Evolutionary conservation across 2,888 invertebrate genomes (phyloP), one percentile per base, ranked within the genome.

Genomic region (Xanthostigma xanthostigma): DNA sequence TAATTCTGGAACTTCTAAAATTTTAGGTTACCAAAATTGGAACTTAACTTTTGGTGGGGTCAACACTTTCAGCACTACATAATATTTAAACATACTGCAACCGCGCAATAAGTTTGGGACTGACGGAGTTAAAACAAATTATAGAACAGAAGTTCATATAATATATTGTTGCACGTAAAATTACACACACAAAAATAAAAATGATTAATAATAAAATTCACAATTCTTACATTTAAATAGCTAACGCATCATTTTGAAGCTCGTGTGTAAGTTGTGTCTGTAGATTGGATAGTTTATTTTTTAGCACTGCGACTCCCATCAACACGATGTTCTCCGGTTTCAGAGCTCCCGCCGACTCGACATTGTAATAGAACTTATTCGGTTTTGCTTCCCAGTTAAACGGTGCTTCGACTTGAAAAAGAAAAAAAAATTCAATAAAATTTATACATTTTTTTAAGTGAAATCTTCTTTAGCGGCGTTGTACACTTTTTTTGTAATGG

Each of bases 301-400:
- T 97, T 39, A 98, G 71, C 49, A 89, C 85, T 36, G 86, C 82
- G 34, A 97, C 86, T 1, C 95, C 96, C 81, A 93, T 92, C 56
- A 90, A 78, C 0, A 99, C 93, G 59, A 98, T 96, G 63, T 91
- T 96, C 66, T 97, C 95, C 0, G 98, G 96, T 62, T 87, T 87
- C 5, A 99, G 69, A 0, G 95, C 84, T 3, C 98, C 98, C 11
- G 90, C 81, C 2, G 95, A 89, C 66, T 99, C 98, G 0, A 98
- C 94, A 67, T 95, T 96, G 62, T 84, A 93, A 68, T 79, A 99
- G 68, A 92, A 98, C 67, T 96, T 97, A 64, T 94, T 93, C 2
- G 98, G 95, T 63, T 92, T 95, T 2, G 89, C 87, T 64, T 89
- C 86, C 79, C 92, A 89, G 62, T 93, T 92, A 65, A 86, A 97